Percentiles rank a stretch among this genome's conserved stretches.
These are phyloP conservation scores for Mystacornis crossleyi DNA, from an alignment of 2,113 vertebrate species.

Conservation along the genomic window DNA sequence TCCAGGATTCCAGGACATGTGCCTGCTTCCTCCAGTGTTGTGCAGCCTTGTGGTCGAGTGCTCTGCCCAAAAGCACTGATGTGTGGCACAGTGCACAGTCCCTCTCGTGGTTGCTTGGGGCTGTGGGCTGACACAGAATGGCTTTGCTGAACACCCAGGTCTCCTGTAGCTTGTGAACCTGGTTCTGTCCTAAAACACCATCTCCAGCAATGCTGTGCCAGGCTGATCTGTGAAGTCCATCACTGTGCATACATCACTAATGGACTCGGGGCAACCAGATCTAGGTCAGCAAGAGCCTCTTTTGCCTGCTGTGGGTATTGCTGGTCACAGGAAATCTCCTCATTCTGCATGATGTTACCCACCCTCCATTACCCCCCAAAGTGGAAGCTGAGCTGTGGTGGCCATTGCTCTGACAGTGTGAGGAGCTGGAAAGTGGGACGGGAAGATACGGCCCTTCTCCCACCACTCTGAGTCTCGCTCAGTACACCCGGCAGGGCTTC, in stretches of 20 bases:
- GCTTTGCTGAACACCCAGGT: background rate
- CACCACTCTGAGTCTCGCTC: background rate
- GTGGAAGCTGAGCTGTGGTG: background rate
- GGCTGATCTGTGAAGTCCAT: background rate
- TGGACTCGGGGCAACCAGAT: accelerated
- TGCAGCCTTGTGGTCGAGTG: background rate
- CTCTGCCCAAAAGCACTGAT: background rate
- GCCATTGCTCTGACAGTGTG: background rate
- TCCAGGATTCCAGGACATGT: background rate
- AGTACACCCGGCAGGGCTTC: background rate
- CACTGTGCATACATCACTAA: background rate
- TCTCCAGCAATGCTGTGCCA: accelerated
- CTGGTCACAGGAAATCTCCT: background rate
- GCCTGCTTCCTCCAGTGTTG: background rate
- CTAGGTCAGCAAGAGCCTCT: background rate
- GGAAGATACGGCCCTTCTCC: background rate
- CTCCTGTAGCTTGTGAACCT: background rate
- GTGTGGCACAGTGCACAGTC: background rate
- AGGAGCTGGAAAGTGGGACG: background rate
- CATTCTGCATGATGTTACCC: background rate
- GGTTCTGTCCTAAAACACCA: background rate
- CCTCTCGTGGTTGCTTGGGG: background rate
- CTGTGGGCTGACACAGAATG: background rate
- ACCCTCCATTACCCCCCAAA: background rate
- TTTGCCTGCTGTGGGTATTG: background rate